These are phyloP conservation scores for Xylota segnis DNA, from an alignment of 2,888 invertebrate genomes.

Conservation along the genomic window DNA sequence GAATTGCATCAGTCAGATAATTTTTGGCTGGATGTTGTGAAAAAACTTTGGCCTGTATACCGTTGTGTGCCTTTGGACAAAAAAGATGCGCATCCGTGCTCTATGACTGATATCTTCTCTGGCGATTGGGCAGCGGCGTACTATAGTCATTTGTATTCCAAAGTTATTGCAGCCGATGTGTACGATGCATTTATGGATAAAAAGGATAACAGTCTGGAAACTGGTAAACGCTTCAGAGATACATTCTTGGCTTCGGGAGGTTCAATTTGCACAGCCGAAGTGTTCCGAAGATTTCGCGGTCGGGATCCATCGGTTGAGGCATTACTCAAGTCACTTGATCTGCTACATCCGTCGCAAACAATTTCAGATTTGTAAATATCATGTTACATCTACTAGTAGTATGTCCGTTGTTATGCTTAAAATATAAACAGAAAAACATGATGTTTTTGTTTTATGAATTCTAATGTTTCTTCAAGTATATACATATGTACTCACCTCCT, in stretches of 20 bases:
- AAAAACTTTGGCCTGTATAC: constrained; percentile 92
- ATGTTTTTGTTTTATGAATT: background rate
- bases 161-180: constrained; percentile 95
- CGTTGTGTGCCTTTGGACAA: constrained; percentile 91
- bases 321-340: constrained; percentile 86
- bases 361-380: constrained; percentile 78
- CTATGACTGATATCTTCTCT: constrained; percentile 92
- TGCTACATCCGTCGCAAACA: constrained; percentile 81
- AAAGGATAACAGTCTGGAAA: constrained; percentile 84
- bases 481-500: too few species aligned
- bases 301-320: constrained; percentile 95
- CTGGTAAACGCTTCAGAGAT: constrained; percentile 90
- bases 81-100: constrained; percentile 93
- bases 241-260: constrained; percentile 94
- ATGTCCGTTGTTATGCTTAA: constrained; percentile 42
- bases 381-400: constrained; percentile 13
- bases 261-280: constrained; percentile 91
- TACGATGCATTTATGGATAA: constrained; percentile 91
- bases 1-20: constrained; percentile 90
- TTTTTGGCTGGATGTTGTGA: constrained; percentile 93
- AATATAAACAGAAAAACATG: constrained; percentile 2
- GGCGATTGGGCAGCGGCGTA: constrained; percentile 95
- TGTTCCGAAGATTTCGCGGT: constrained; percentile 95
- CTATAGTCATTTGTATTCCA: constrained; percentile 94
- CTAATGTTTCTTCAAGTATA: too few species aligned